Base-by-base conservation (phyloP, 2,113 vertebrate species). In the Manacus vitellinus region DNA sequence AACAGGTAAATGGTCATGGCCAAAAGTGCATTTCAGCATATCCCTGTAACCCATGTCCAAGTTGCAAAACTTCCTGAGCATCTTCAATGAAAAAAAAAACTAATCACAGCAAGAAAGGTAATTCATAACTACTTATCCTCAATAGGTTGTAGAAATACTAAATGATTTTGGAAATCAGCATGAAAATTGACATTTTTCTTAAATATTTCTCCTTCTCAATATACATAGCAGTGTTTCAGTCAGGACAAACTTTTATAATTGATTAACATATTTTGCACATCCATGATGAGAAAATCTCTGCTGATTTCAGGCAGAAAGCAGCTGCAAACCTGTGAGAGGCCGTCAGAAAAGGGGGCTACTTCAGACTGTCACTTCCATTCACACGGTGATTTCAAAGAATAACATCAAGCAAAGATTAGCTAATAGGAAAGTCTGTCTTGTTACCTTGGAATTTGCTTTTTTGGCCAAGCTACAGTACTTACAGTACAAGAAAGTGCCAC, bases 21-120 rank as follows among this genome's bases (percentile, higher is more conserved):
- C 66, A 95, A 72, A 95, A 87, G 33, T 28, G 47, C 16, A 52
- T 70, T 66, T 92, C 90, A 82, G 88, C 78, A 94, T 49, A 71
- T 63, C 22, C 31, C 30, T 51, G 30, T 2, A 24, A 44, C 17
- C 54, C 35, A 31, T 56, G 87, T 96, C 95, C 27, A 3, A 88
- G 55, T 22, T 78, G 8, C 37, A 24, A 15, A 86, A 88, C 39
- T 86, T 94, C 89, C 91, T 92, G 67, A 95, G 47, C 56, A 81
- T 89, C 95, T 73, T 73, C 2, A 14, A 41, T n/a, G 4, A 4
- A 28, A 74, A 31, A 37, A 35, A n/a, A n/a, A 25, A 82, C 51
- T 16, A 6, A 24, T 37, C 25, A 44, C 12, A 55, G 52, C 8
- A 93, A 71, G 27, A 44, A 91, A 56, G 28, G 9, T 41, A 52